These are phyloP conservation scores for Sogatella furcifera DNA, from an alignment of 1,140 invertebrate genomes.

Conservation along the genomic window DNA sequence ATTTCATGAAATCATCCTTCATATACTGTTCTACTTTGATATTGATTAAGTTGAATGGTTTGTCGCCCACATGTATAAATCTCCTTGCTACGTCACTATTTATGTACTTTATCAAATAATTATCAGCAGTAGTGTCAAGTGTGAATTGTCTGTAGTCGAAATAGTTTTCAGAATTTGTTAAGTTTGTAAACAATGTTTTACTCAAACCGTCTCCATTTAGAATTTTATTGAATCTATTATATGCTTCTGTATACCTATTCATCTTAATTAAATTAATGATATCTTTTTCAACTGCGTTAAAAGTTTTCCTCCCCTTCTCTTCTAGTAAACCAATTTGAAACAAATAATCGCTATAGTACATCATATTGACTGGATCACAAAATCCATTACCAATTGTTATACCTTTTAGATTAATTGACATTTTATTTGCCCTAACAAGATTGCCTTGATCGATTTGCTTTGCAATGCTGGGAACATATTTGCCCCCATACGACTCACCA, in stretches of 20 bases:
- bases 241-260: conserved; percentile 13
- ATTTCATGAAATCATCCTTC: conserved; percentile 71
- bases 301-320: conserved; percentile 26
- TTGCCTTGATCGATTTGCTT: conserved; percentile 35
- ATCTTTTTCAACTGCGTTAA: conserved; percentile 7
- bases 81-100: conserved; percentile 46
- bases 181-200: conserved; percentile 50
- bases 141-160: conserved; percentile 59
- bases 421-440: conserved; percentile 19
- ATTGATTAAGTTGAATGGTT: conserved; percentile 34
- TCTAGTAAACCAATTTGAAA: conserved; percentile 54
- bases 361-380: conserved; percentile 49
- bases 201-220: conserved; percentile 13
- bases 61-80: conserved; percentile 74
- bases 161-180: conserved; percentile 66
- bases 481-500: conserved; percentile 46
- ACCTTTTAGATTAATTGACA: conserved; percentile 30
- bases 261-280: conserved; percentile 9
- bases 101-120: conserved; percentile 41
- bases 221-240: conserved; percentile 11
- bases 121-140: not conserved
- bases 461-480: conserved; percentile 41
- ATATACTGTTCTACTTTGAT: conserved; percentile 54
- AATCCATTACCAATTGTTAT: conserved; percentile 56
- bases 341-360: conserved; percentile 50